Percentiles rank a stretch among this genome's conserved stretches.
phyloP scores from a whole-genome alignment of 2,113 vertebrate genomes.

The Limnothrissa miodon region DNA sequence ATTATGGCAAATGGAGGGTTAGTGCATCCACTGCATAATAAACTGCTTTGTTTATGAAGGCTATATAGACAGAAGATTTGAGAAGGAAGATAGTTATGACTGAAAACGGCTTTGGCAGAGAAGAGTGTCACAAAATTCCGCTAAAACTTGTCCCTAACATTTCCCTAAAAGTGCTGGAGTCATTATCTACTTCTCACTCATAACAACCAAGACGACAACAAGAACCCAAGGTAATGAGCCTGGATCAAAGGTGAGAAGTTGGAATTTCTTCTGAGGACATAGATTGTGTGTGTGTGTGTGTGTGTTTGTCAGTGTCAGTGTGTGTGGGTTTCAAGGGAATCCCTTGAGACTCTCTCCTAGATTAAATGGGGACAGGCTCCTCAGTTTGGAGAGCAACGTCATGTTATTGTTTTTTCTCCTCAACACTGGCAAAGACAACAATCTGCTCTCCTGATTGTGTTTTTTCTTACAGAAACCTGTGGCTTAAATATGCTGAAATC shows the following conservation, averaged over 20 bases:
- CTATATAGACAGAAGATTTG: not conserved
- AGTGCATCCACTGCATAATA: not conserved
- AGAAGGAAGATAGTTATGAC: not conserved
- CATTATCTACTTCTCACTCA: not conserved
- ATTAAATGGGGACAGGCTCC: not conserved
- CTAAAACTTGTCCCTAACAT: not conserved
- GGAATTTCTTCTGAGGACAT: not conserved
- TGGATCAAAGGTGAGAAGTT: constrained; percentile 3
- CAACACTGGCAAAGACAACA: not conserved
- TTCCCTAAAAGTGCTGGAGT: not conserved
- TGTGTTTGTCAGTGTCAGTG: not conserved
- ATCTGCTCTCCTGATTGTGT: not conserved
- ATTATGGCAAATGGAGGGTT: not conserved
- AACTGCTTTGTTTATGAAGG: not conserved
- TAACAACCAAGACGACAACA: not conserved
- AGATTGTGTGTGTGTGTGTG: not conserved
- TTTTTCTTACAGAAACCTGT: not conserved
- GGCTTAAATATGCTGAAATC: not conserved
- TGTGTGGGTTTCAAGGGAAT: not conserved
- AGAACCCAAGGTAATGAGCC: not conserved
- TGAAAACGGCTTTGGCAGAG: not conserved
- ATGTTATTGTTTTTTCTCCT: too few relatives aligned
- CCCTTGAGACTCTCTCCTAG: not conserved
- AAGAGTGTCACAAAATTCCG: not conserved
- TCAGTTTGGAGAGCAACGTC: not conserved